Conservation (phyloP, 2,113 vertebrate species). For the Scomber colias region DNA sequence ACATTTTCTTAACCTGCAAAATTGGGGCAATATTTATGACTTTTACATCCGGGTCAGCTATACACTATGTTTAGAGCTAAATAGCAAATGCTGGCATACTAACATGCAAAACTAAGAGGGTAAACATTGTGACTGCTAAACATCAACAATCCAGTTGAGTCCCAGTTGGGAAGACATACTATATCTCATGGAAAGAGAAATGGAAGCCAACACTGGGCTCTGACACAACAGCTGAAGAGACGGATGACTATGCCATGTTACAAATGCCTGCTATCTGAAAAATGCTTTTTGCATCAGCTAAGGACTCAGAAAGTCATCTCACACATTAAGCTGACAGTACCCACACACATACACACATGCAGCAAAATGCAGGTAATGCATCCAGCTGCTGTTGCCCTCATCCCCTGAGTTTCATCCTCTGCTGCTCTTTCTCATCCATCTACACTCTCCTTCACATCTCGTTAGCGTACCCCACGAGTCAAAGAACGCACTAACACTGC, state of each 20-base stretch:
- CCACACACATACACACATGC: slow-evolving; percentile 41
- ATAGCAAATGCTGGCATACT: too few relatives aligned
- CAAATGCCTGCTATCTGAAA: slow-evolving; percentile 81
- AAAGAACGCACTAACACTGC: slow-evolving; percentile 3
- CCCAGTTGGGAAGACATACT: slow-evolving; percentile 5
- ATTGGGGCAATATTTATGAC: too few relatives aligned
- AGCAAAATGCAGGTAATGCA: slow-evolving; percentile 33
- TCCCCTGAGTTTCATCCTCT: slow-evolving; percentile 57
- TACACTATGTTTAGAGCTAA: too few relatives aligned
- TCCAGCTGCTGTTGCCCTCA: slow-evolving; percentile 45
- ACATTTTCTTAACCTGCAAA: too few relatives aligned
- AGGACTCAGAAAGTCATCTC: slow-evolving; percentile 36
- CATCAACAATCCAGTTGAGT: too few relatives aligned
- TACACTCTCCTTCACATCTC: slow-evolving; percentile 53
- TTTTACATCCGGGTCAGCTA: too few relatives aligned
- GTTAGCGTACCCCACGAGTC: slow-evolving; percentile 61
- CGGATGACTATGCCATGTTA: slow-evolving; percentile 79
- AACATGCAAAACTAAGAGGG: too few relatives aligned
- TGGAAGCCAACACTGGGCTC: slow-evolving; percentile 78
- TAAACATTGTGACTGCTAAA: too few relatives aligned
- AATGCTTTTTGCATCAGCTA: slow-evolving; percentile 40
- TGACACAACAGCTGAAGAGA: slow-evolving; percentile 82
- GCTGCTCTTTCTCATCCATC: slow-evolving; percentile 67
- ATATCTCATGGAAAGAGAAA: slow-evolving; percentile 44
- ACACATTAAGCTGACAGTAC: slow-evolving; percentile 50